These are phyloP conservation scores for Rhabdomys pumilio DNA, from an alignment of 2,797 vertebrate species.

Conservation along the genomic window DNA sequence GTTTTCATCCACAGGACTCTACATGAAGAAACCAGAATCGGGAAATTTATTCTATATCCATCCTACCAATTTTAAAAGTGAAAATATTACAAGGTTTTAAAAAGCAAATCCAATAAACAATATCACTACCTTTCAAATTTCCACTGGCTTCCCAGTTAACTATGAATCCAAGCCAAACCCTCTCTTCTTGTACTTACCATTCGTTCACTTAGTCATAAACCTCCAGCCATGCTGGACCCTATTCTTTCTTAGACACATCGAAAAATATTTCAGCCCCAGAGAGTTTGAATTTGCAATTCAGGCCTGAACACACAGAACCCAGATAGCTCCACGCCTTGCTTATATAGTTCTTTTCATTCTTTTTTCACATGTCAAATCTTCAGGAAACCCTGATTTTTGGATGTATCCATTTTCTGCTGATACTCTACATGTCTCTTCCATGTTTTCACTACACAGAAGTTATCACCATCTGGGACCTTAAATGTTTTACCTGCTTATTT, in stretches of 20 bases:
- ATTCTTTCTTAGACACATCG: not conserved
- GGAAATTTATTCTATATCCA: not conserved
- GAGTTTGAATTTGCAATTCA: not conserved
- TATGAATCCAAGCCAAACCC: not conserved
- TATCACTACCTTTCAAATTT: not conserved
- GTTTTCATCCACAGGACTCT: not conserved
- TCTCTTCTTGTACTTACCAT: not conserved
- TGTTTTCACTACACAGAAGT: not conserved
- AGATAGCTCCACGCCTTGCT: not conserved
- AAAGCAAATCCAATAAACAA: slow-evolving; percentile 10
- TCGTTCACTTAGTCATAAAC: not conserved
- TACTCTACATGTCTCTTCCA: not conserved
- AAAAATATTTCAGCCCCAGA: not conserved
- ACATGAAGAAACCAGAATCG: not conserved
- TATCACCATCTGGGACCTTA: slow-evolving; percentile 10
- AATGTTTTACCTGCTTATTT: slow-evolving; percentile 27
- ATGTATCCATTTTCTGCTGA: not conserved
- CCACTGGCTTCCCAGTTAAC: not conserved
- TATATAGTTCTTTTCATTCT: not conserved
- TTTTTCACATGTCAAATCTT: not conserved
- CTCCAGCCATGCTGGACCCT: not conserved
- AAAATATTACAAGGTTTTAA: not conserved
- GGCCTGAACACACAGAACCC: not conserved
- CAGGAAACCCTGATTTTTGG: not conserved
- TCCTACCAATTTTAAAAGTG: not conserved